These are phyloP conservation scores for Zeus faber DNA, from an alignment of 2,113 vertebrate genomes.

Conservation along the genomic window DNA sequence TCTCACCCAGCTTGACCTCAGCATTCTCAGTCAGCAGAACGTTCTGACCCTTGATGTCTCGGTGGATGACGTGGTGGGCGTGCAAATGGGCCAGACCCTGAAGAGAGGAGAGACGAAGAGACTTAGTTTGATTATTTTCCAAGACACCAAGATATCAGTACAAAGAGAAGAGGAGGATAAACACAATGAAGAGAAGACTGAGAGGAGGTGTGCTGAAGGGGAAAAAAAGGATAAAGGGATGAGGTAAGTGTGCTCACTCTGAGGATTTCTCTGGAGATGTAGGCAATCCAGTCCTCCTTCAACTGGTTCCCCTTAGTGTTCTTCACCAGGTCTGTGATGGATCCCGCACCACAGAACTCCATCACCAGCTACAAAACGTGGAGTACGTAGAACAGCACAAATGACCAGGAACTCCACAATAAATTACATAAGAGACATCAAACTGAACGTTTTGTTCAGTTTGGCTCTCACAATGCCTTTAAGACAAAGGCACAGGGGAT, in stretches of 20 bases:
- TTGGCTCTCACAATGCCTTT: no score
- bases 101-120: slow-evolving; percentile 4
- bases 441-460: no score
- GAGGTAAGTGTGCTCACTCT: slow-evolving; percentile 48
- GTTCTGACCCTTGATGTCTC: slow-evolving; percentile 73
- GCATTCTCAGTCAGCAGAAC: slow-evolving; percentile 70
- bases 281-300: slow-evolving; percentile 79
- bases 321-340: slow-evolving; percentile 76
- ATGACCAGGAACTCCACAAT: no score
- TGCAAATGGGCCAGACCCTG: slow-evolving; percentile 81
- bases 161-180: neutral
- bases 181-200: neutral
- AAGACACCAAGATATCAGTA: neutral
- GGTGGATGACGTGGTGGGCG: slow-evolving; percentile 72
- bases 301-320: slow-evolving; percentile 78
- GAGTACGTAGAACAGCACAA: no score
- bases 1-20: slow-evolving; percentile 68
- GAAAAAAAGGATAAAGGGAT: neutral
- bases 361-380: slow-evolving; percentile 72
- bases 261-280: slow-evolving; percentile 76
- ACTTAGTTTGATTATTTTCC: neutral
- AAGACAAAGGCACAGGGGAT: no score
- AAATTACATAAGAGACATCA: no score
- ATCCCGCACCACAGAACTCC: slow-evolving; percentile 78
- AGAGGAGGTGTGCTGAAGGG: neutral